These are phyloP conservation scores for Thera britannica DNA, from an alignment of 2,888 invertebrate species.

Conservation along the genomic window DNA sequence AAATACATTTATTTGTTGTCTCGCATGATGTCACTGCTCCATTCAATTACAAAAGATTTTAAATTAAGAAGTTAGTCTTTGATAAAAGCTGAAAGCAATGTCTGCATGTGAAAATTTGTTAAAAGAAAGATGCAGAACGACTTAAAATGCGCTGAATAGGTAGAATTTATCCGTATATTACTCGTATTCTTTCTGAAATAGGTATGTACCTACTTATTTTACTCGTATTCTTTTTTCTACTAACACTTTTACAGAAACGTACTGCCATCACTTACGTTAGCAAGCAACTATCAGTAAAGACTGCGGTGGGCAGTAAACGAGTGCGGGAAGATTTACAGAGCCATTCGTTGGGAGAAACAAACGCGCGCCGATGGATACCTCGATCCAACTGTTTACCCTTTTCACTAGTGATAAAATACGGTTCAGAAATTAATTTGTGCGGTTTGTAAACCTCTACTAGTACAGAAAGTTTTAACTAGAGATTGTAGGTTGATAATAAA, in stretches of 20 bases:
- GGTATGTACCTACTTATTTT: too few species aligned
- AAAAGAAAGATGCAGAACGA: too few species aligned
- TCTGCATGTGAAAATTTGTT: too few species aligned
- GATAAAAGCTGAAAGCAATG: too few species aligned
- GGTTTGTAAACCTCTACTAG: constrained; percentile 15
- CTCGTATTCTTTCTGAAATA: too few species aligned
- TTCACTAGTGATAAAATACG: constrained; percentile 31
- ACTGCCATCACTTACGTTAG: constrained; percentile 15
- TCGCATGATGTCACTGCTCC: too few species aligned
- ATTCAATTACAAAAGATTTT: too few species aligned
- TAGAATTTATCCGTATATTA: too few species aligned
- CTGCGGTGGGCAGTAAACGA: constrained; percentile 46
- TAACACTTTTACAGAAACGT: constrained; percentile 2
- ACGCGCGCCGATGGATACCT: constrained; percentile 46
- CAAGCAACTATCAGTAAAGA: constrained; percentile 47
- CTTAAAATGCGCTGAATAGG: too few species aligned
- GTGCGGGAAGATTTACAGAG: constrained; percentile 51
- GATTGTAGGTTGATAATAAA: not conserved
- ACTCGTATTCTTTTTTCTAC: not conserved
- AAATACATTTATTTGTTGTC: too few species aligned
- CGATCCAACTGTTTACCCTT: constrained; percentile 29
- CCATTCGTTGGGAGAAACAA: constrained; percentile 47
- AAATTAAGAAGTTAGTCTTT: too few species aligned
- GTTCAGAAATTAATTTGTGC: constrained; percentile 27
- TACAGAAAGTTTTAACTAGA: not conserved